These are phyloP conservation scores for Caranx melampygus DNA, from an alignment of 2,113 vertebrate genomes.

Conservation along the genomic window DNA sequence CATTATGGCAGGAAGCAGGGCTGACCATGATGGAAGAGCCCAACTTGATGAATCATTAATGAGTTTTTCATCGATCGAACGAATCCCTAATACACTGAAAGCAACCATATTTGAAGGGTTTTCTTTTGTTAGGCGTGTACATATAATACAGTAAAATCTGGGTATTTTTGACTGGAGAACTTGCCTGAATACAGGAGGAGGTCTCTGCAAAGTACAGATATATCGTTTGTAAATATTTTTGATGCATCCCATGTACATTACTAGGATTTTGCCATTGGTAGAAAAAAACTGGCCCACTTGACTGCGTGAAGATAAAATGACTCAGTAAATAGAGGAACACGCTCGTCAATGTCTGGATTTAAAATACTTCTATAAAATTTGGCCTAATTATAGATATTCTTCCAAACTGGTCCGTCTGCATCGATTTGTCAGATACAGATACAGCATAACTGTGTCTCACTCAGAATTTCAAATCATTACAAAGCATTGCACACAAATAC, in stretches of 20 bases:
- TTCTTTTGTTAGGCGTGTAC: slow-evolving; percentile 5
- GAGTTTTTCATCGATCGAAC: slow-evolving; percentile 66
- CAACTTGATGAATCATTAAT: slow-evolving; percentile 77
- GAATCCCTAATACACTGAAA: slow-evolving; percentile 31
- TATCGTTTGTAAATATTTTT: background rate
- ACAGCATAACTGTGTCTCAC: background rate
- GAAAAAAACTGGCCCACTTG: background rate
- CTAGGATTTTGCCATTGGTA: background rate
- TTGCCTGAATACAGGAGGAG: background rate
- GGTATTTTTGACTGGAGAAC: too few species aligned
- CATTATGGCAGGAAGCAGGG: slow-evolving; percentile 51
- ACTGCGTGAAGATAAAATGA: slow-evolving; percentile 1
- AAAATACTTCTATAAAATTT: slow-evolving; percentile 2
- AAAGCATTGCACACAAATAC: slow-evolving; percentile 19
- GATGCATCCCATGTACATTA: background rate
- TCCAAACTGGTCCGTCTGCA: background rate
- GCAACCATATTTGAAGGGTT: background rate
- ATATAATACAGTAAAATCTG: background rate
- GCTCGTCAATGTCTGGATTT: slow-evolving; percentile 6
- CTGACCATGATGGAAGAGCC: slow-evolving; percentile 59
- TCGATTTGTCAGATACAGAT: slow-evolving; percentile 37
- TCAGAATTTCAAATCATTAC: slow-evolving; percentile 8
- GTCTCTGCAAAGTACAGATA: background rate
- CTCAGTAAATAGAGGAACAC: slow-evolving; percentile 7
- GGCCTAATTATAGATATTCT: slow-evolving; percentile 45